Evolutionary conservation across 2,113 vertebrate genomes (phyloP).

Genomic region (Fregetta grallaria): DNA sequence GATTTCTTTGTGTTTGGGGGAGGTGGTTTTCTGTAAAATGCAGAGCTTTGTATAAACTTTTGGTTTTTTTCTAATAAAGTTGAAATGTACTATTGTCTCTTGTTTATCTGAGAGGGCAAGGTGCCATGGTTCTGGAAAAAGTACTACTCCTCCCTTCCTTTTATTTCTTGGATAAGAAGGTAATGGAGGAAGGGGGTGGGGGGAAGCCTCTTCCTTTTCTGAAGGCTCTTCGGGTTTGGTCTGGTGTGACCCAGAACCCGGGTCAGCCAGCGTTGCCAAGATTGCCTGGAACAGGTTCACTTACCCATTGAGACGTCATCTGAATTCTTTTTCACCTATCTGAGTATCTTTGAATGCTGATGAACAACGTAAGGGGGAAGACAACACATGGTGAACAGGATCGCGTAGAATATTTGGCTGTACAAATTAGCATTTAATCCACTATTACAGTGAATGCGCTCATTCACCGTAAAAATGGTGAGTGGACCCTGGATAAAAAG

Average conservation of each 20-base stretch:
- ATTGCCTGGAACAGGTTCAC: accelerated
- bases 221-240: neutral
- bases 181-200: neutral
- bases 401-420: neutral
- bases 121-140: neutral
- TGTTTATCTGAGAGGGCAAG: neutral
- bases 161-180: neutral
- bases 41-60: slow-evolving; percentile 67
- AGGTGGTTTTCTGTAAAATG: slow-evolving; percentile 52
- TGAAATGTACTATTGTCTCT: slow-evolving; percentile 18
- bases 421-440: neutral
- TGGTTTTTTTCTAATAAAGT: slow-evolving; percentile 70
- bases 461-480: neutral
- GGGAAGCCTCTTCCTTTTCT: neutral
- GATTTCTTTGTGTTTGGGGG: slow-evolving; percentile 38
- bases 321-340: neutral
- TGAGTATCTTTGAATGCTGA: neutral
- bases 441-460: neutral
- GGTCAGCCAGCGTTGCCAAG: neutral
- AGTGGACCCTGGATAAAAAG: neutral
- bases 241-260: neutral
- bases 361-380: neutral
- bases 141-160: neutral
- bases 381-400: neutral
- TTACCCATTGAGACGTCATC: neutral